A percentile compares a stretch with the other conserved stretches of the same genome.
These are phyloP conservation scores for Cremastinae sp. DNA, from an alignment of 2,888 invertebrate genomes.

Conservation along the genomic window DNA sequence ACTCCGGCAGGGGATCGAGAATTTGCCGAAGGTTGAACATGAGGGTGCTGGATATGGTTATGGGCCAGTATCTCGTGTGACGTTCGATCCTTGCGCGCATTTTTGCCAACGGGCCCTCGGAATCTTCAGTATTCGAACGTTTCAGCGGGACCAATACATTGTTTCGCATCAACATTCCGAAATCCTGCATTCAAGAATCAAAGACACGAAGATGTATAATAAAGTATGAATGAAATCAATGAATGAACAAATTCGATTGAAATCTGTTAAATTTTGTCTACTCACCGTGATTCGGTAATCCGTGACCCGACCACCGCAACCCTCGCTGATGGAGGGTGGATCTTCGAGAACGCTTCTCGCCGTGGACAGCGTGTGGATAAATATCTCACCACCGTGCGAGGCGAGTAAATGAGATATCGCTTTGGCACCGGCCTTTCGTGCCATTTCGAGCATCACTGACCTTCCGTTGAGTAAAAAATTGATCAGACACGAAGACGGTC, in stretches of 20 bases:
- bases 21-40: slow-evolving; percentile 91
- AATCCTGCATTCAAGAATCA: slow-evolving; percentile 90
- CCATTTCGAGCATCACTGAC: slow-evolving; percentile 96
- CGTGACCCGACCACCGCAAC: slow-evolving; percentile 95
- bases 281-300: slow-evolving; percentile 89
- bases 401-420: slow-evolving; percentile 95
- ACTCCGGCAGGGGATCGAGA: slow-evolving; percentile 89
- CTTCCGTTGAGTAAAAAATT: slow-evolving; percentile 97
- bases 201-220: slow-evolving; percentile 14
- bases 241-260: slow-evolving; percentile 11
- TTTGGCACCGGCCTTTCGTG: slow-evolving; percentile 90
- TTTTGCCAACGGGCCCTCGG: slow-evolving; percentile 83
- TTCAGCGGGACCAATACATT: slow-evolving; percentile 89
- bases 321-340: slow-evolving; percentile 96
- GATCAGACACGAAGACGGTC: slow-evolving; percentile 98
- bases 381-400: slow-evolving; percentile 97
- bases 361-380: slow-evolving; percentile 94
- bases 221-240: slow-evolving; percentile 28
- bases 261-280: not conserved
- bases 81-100: slow-evolving; percentile 87
- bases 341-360: slow-evolving; percentile 94
- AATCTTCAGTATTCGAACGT: slow-evolving; percentile 75
- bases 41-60: slow-evolving; percentile 93
- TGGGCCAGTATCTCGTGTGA: slow-evolving; percentile 92
- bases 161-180: slow-evolving; percentile 92